Conservation (phyloP, 2,113 vertebrate species). For the Bombycilla garrulus region DNA sequence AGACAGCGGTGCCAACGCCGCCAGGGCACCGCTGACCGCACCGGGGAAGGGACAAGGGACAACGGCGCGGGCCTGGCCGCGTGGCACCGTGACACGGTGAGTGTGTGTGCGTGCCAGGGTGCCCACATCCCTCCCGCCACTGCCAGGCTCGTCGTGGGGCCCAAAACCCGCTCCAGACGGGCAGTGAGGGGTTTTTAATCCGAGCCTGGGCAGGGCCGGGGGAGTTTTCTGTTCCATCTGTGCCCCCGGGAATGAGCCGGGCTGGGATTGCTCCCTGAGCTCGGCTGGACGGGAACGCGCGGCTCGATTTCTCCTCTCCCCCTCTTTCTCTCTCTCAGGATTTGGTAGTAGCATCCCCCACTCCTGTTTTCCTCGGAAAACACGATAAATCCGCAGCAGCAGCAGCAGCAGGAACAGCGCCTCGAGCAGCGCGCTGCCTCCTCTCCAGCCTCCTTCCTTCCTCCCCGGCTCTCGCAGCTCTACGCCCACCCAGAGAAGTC, state of each 20-base stretch:
- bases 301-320: background rate
- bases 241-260: background rate
- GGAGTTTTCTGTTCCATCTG: background rate
- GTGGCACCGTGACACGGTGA: rapidly evolving
- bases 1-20: rapidly evolving
- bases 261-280: background rate
- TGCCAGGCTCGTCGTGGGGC: background rate
- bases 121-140: rapidly evolving
- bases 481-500: background rate
- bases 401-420: background rate
- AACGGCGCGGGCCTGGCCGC: rapidly evolving
- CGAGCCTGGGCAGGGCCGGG: background rate
- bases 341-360: slow-evolving; percentile 6
- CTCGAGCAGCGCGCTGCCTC: background rate
- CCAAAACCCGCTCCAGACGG: background rate
- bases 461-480: background rate
- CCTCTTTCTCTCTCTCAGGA: background rate
- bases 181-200: background rate
- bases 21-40: background rate
- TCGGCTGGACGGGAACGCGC: background rate
- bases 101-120: rapidly evolving
- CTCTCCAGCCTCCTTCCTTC: background rate
- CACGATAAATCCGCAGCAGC: slow-evolving; percentile 1
- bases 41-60: background rate
- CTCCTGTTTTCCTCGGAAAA: slow-evolving; percentile 42